Evolutionary conservation across 2,888 invertebrate species (phyloP).

Genomic region (Drosophila nr. perissopoda): DNA sequence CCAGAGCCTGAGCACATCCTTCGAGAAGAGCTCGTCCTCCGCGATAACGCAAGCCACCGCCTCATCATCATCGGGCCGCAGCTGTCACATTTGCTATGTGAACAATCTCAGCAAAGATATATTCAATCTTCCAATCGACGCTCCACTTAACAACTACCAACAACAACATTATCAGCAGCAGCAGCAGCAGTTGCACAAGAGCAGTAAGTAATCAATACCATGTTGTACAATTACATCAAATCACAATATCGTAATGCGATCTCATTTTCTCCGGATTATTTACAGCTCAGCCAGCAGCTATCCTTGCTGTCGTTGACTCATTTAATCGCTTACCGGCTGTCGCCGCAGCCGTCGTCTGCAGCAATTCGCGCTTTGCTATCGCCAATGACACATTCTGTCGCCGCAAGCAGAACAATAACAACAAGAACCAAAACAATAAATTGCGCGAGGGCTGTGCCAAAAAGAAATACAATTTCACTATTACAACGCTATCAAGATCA

Average conservation of each 20-base stretch:
- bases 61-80: conserved; percentile 75
- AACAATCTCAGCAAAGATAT: conserved; percentile 84
- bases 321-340: conserved; percentile 16
- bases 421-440: conserved; percentile 71
- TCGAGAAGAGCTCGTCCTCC: conserved; percentile 76
- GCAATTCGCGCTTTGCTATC: conserved; percentile 76
- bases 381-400: conserved; percentile 75
- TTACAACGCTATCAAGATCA: conserved; percentile 83
- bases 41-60: conserved; percentile 45
- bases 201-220: conserved; percentile 19
- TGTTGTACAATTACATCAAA: not conserved
- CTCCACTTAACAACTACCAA: conserved; percentile 33
- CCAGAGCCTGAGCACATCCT: conserved; percentile 83
- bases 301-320: conserved; percentile 11
- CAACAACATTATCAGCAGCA: conserved; percentile 29
- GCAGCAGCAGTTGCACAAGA: conserved; percentile 5
- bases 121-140: conserved; percentile 80
- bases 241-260: not conserved
- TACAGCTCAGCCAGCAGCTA: conserved; percentile 11
- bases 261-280: not conserved
- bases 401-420: conserved; percentile 73
- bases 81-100: conserved; percentile 85
- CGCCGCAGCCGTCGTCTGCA: conserved; percentile 58
- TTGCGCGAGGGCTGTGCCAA: conserved; percentile 64
- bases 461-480: conserved; percentile 84